Evolutionary conservation across 1,140 invertebrate genomes (phyloP).

Genomic region (Archegozetes longisetosus): DNA sequence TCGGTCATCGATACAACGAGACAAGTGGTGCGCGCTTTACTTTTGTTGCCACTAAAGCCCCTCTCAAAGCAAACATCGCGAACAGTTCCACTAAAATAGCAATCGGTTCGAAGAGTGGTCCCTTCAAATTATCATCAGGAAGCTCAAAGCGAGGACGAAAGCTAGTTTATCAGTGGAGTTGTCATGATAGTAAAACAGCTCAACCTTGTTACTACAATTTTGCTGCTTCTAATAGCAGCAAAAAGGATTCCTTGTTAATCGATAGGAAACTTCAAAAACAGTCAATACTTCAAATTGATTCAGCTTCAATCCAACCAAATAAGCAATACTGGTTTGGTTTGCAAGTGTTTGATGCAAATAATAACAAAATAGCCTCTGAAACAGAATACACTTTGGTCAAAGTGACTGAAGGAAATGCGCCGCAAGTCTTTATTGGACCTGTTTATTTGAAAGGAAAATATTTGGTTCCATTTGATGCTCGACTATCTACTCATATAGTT

Average conservation of each 20-base stretch:
- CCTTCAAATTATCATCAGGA: background rate
- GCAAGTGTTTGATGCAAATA: slow-evolving; percentile 20
- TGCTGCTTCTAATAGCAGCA: background rate
- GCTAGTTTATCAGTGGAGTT: slow-evolving; percentile 21
- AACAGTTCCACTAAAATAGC: slow-evolving; percentile 12
- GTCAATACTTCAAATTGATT: background rate
- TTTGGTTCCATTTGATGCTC: slow-evolving; percentile 10
- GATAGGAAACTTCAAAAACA: slow-evolving; percentile 11
- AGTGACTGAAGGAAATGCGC: slow-evolving; percentile 17
- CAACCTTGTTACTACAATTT: slow-evolving; percentile 16
- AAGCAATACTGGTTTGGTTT: slow-evolving; percentile 18
- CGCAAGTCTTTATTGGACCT: slow-evolving; percentile 18
- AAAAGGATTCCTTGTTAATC: slow-evolving; percentile 14
- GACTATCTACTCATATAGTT: slow-evolving; percentile 9
- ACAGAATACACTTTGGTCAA: slow-evolving; percentile 15
- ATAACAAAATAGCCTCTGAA: slow-evolving; percentile 15
- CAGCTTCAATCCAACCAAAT: slow-evolving; percentile 16
- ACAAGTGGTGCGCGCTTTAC: slow-evolving; percentile 10
- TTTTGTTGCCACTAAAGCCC: background rate
- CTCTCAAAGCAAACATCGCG: slow-evolving; percentile 9
- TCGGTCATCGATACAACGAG: slow-evolving; percentile 11
- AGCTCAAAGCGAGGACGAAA: background rate
- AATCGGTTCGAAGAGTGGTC: slow-evolving; percentile 12
- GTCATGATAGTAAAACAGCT: slow-evolving; percentile 16
- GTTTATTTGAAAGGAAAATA: slow-evolving; percentile 13